Evolutionary conservation across 2,113 vertebrate genomes (phyloP), one percentile per base, ranked within the genome.

Genomic region (Megaceryle torquata): DNA sequence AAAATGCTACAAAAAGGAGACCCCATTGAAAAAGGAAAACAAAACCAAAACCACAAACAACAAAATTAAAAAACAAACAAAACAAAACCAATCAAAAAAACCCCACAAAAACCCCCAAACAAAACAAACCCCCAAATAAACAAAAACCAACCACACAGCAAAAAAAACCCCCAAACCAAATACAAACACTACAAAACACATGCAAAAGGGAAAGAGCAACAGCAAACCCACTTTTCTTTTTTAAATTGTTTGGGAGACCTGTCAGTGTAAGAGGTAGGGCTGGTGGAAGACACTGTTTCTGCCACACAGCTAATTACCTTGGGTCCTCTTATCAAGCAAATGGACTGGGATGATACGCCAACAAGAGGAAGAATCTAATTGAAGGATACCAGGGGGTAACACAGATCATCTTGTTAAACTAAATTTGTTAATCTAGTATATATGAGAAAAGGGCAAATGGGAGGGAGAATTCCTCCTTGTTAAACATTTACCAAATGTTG

Each of bases 361-460:
- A 92, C 46, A 63, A 96, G 91, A 97, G 96, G 89, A 94, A 94
- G 85, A 85, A 96, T 96, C 91, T 96, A 95, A 96, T 78, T 93
- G 95, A 92, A 71, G 91, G 93, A 95, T 96, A 95, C 95, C 89
- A 86, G 80, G 94, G 94, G 95, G 71, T 92, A 93, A 97, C 80
- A 78, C 82, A 94, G 77, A 91, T 84, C 37, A n/a, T 95, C 96
- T 97, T 95, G 94, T 96, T 95, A 97, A 97, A 97, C 60, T 84
- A 69, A 93, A 96, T 89, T 97, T 96, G 97, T 96, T 96, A 96
- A 93, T 96, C 97, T 94, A 90, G 91, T 95, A 82, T 96, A 93
- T 89, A 97, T 92, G 91, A 93, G 83, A 86, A 97, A 95, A 91
- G 79, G 93, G 96, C 97, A 97, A 97, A 95, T 91, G 88, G 93